Percentiles rank a stretch among this genome's conserved stretches.
Conservation (phyloP, 2,888 invertebrate genomes). For the Smittia aterrima region DNA sequence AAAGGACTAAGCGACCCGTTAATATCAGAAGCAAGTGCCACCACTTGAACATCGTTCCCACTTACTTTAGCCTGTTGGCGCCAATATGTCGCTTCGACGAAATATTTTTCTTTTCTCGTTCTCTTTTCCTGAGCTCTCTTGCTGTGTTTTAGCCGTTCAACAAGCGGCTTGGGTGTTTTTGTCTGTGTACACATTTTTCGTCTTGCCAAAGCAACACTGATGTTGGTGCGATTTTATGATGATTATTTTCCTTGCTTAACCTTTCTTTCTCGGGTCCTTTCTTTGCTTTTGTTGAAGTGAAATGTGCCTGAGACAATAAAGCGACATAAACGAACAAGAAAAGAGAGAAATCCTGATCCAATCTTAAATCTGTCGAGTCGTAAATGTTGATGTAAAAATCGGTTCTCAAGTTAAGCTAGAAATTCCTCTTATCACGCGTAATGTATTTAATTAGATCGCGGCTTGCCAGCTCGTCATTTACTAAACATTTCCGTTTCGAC, state of each 20-base stretch:
- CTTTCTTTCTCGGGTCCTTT: constrained; percentile 19
- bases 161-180: constrained; percentile 37
- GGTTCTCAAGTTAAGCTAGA: not conserved
- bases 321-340: not conserved
- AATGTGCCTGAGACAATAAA: not conserved
- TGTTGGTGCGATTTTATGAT: constrained; percentile 40
- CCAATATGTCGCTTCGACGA: constrained; percentile 40
- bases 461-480: not conserved
- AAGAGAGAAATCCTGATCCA: not conserved
- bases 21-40: constrained; percentile 1
- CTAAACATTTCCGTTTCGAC: not conserved
- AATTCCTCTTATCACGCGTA: not conserved
- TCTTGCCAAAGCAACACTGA: constrained; percentile 15
- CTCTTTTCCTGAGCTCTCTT: constrained; percentile 39
- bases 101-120: constrained; percentile 40
- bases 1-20: too few relatives aligned
- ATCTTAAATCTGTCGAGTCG: not conserved
- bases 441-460: not conserved
- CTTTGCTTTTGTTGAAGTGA: not conserved
- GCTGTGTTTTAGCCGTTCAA: constrained; percentile 41
- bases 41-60: constrained; percentile 36
- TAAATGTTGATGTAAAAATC: not conserved
- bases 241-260: constrained; percentile 36
- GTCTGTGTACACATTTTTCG: constrained; percentile 29
- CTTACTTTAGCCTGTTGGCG: constrained; percentile 33